Base-by-base conservation (phyloP, 1,140 invertebrate species). In the Drosophila oshimai region DNA sequence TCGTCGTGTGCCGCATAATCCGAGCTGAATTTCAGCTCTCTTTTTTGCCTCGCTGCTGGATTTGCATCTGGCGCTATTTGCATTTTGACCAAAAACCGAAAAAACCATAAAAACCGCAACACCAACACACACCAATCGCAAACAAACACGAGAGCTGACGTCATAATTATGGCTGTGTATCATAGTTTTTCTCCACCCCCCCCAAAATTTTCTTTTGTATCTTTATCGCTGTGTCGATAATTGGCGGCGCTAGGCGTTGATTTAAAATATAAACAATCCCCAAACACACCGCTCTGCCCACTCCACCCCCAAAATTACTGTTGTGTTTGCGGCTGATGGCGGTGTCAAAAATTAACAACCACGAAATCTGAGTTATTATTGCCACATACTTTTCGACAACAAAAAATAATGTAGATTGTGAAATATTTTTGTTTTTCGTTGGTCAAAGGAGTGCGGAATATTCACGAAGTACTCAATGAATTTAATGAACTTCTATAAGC, bases 331-430 rank as follows among this genome's bases (percentile, higher is more conserved):
- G 77, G 60, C 77, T 76, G 77, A 76, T 81, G 77, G 78, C 37
- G 44, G 67, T 74, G 78, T 83, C 78, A 77, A 83, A 84, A 84
- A 73, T 73, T 62, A 84, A 83, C 79, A 84, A 61, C 78, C 74
- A 74, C 74, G 65, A 83, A 84, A 84, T 74, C 79, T 83, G 79
- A 83, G 69, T 83, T 78, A 83, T 83, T 84, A 83, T 79, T 73
- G 51, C 34, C 41, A 61, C 75, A 68, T 64, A 69, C 65, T 77
- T 83, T 83, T 69, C 74, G 60, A 62, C 45, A 67, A 62, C 36
- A 55, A 45, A 36, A 33, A 70, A 62, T 31, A 28, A 54, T 44
- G 45, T 37, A 15, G 47, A 68, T 67, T 54, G 64, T 45, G 46
- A 45, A 68, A 68, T 45, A 13, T 26, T 33, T 64, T 24, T 20